Evolutionary conservation across 2,888 invertebrate genomes (phyloP), one percentile per base, ranked within the genome.

Genomic region (Xestia rhomboidea): DNA sequence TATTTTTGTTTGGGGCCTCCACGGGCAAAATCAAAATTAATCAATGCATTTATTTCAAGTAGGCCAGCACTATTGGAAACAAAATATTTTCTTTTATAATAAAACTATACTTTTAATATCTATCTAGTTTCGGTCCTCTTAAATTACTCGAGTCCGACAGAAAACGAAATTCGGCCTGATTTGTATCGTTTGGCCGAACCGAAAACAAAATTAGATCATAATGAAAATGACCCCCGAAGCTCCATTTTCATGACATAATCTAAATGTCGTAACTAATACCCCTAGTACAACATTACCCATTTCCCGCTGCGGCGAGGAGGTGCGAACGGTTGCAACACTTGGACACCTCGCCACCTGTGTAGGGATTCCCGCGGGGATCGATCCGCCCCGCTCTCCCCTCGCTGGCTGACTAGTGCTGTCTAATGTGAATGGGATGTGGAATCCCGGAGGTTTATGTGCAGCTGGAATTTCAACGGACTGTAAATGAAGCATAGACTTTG

Each of bases 281-380:
- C 34, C 11, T 46, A 34, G 51, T 76, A 46, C 57, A 27, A 41
- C 64, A 34, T 77, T 64, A 54, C 49, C 66, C 49, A 77, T 41
- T 49, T 77, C 71, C 67, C 49, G 60, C 41, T 87, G 82, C 51
- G 73, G 75, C 73, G 82, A 85, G 82, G 86, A 88, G 88, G 88
- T 76, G 85, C 74, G 74, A 85, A 88, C 83, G 74, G 75, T 66
- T 63, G 66, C 73, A 68, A 82, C 85, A 85, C 88, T 85, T 74
- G 86, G 88, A 86, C 86, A 79, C 86, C 84, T 87, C 87, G 79
- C 83, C 86, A 87, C 86, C 88, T 86, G 84, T 86, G 89, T 85
- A 88, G 89, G 92, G 90, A 91, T 91, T 92, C 92, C 92, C 91
- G 82, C 79, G 80, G 85, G 90, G 87, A 90, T 90, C 90, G 91